phyloP scores from a whole-genome alignment of 2,113 vertebrate genomes.

The Mellivora capensis region DNA sequence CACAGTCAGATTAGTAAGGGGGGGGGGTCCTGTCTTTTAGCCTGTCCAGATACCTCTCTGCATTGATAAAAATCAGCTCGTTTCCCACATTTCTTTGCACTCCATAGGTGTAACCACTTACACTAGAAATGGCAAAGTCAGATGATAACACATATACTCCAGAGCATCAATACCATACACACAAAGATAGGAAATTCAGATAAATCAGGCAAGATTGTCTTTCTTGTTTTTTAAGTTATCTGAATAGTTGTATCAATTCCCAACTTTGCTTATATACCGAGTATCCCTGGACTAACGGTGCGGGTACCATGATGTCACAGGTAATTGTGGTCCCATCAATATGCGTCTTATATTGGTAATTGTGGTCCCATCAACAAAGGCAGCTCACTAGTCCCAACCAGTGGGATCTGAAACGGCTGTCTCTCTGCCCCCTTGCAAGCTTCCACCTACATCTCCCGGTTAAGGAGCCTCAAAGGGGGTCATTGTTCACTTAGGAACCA shows the following conservation, averaged over 20 bases:
- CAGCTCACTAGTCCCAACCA: not conserved
- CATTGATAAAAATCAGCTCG: not conserved
- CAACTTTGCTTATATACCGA: not conserved
- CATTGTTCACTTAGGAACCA: not conserved
- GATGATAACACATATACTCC: not conserved
- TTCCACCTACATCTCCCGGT: not conserved
- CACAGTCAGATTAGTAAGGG: not conserved
- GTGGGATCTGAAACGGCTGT: not conserved
- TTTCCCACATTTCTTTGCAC: not conserved
- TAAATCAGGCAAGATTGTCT: not conserved
- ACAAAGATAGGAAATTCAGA: not conserved
- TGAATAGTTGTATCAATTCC: not conserved
- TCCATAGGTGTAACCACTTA: not conserved
- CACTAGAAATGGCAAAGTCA: not conserved
- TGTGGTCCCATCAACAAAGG: not conserved
- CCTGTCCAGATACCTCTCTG: not conserved
- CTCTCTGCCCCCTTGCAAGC: not conserved
- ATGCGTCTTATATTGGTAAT: too few relatives aligned
- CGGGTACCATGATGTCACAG: not conserved
- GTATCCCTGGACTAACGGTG: not conserved
- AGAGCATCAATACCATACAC: not conserved
- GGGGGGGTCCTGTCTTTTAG: not conserved
- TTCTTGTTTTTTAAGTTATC: not conserved
- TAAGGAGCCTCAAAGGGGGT: not conserved
- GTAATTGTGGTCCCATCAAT: not conserved